Percentiles rank a stretch among this genome's conserved stretches.
Conservation (phyloP, 1,140 invertebrate genomes). For the Phthorimaea operculella region DNA sequence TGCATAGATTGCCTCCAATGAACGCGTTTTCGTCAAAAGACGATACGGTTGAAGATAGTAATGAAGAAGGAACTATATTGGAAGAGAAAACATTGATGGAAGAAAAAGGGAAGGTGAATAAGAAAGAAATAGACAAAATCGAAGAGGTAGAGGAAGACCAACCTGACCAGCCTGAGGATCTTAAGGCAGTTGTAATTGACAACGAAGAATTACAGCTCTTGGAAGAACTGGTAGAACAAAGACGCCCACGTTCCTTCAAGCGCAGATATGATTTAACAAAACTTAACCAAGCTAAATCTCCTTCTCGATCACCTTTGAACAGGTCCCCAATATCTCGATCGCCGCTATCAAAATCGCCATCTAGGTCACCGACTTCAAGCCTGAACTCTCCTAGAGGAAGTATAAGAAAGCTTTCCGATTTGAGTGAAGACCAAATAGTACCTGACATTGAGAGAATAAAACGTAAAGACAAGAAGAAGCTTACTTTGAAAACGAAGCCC, state of each 20-base stretch:
- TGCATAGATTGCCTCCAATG: constrained; percentile 81
- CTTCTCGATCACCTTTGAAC: constrained; percentile 51
- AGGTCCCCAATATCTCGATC: constrained; percentile 56
- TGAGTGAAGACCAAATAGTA: constrained; percentile 71
- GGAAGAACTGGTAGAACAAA: constrained; percentile 61
- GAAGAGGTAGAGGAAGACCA: constrained; percentile 66
- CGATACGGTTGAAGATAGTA: constrained; percentile 79
- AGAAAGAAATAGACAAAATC: constrained; percentile 63
- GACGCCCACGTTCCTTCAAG: constrained; percentile 64
- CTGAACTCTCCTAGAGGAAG: constrained; percentile 65
- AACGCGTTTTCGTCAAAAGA: constrained; percentile 89
- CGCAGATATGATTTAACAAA: constrained; percentile 59
- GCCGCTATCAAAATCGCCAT: constrained; percentile 64
- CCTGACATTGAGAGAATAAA: constrained; percentile 69
- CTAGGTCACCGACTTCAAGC: constrained; percentile 62
- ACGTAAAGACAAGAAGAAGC: constrained; percentile 64
- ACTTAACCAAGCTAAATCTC: constrained; percentile 49
- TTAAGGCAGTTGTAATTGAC: constrained; percentile 67
- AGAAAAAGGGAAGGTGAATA: constrained; percentile 48
- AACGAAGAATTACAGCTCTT: constrained; percentile 68
- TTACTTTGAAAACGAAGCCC: constrained; percentile 55
- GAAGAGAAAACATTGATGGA: constrained; percentile 68
- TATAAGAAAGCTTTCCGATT: constrained; percentile 63
- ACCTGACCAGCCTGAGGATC: constrained; percentile 30
- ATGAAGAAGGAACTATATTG: constrained; percentile 74